phyloP scores from a whole-genome alignment of 2,113 vertebrate genomes.

The Seriola rivoliana region DNA sequence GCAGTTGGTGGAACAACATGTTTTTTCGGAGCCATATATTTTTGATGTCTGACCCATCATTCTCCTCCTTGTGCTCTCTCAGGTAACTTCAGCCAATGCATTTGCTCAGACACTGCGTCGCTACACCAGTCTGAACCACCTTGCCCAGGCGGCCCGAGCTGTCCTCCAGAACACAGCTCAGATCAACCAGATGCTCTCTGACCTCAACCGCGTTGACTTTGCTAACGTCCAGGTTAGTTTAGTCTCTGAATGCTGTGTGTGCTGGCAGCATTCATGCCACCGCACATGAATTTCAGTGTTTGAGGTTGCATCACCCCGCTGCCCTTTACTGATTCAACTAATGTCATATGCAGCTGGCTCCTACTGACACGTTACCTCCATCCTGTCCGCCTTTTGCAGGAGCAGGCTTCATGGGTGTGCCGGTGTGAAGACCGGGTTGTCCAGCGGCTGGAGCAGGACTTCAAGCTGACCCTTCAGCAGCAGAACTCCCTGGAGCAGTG shows the following conservation, averaged over 20 bases:
- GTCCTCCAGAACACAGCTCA: slow-evolving; percentile 95
- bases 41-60: not conserved
- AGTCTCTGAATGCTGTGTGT: not conserved
- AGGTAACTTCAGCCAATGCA: slow-evolving; percentile 93
- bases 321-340: not conserved
- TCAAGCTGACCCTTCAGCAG: slow-evolving; percentile 95
- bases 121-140: slow-evolving; percentile 94
- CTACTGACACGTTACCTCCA: slow-evolving; percentile 2
- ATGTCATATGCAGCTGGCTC: not conserved
- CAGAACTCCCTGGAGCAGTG: slow-evolving; percentile 96
- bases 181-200: slow-evolving; percentile 96
- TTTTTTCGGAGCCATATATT: no score
- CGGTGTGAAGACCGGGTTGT: slow-evolving; percentile 94
- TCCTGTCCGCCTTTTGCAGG: slow-evolving; percentile 75
- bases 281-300: not conserved
- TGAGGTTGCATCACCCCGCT: not conserved
- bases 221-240: slow-evolving; percentile 91
- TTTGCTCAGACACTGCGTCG: slow-evolving; percentile 94
- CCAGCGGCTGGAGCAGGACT: slow-evolving; percentile 94
- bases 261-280: not conserved
- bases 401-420: slow-evolving; percentile 96
- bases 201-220: slow-evolving; percentile 95
- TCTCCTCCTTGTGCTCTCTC: not conserved
- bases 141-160: slow-evolving; percentile 93
- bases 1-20: no score